Percentiles rank a stretch among this genome's conserved stretches.
Conservation (phyloP, 2,113 vertebrate species). For the Oncorhynchus masou region DNA sequence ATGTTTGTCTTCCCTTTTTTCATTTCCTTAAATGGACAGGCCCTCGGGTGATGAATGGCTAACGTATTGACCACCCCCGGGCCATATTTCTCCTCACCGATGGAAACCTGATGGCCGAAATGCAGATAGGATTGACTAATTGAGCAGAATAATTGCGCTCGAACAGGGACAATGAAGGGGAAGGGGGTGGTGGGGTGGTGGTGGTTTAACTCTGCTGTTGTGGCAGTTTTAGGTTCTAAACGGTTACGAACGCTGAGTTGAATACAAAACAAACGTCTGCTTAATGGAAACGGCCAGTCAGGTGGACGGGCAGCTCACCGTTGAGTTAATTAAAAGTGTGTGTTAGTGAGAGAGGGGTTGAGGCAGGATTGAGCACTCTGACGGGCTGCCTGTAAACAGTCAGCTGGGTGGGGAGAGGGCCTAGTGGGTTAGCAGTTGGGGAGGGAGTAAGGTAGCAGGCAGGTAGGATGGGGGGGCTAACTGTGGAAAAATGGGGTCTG, state of each 20-base stretch:
- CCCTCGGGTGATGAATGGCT: conserved; percentile 80
- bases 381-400: conserved; percentile 41
- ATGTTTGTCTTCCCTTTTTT: conserved; percentile 88
- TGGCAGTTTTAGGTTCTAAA: conserved; percentile 73
- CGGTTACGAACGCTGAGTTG: conserved; percentile 72
- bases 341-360: conserved; percentile 34
- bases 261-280: conserved; percentile 75
- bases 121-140: conserved; percentile 82
- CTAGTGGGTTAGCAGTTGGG: neutral
- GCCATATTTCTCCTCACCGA: conserved; percentile 84
- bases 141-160: conserved; percentile 76
- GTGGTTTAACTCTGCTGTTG: conserved; percentile 80
- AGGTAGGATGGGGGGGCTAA: neutral
- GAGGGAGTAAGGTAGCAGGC: neutral
- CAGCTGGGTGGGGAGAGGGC: neutral
- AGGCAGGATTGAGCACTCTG: conserved; percentile 47
- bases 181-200: no score
- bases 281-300: conserved; percentile 63
- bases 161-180: conserved; percentile 35
- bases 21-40: conserved; percentile 88
- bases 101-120: conserved; percentile 84
- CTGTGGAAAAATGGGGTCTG: neutral
- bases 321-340: conserved; percentile 67
- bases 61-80: conserved; percentile 81
- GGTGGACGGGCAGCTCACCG: conserved; percentile 53